These are phyloP conservation scores for Takifugu ocellatus DNA, from an alignment of 2,797 vertebrate species.

Conservation along the genomic window DNA sequence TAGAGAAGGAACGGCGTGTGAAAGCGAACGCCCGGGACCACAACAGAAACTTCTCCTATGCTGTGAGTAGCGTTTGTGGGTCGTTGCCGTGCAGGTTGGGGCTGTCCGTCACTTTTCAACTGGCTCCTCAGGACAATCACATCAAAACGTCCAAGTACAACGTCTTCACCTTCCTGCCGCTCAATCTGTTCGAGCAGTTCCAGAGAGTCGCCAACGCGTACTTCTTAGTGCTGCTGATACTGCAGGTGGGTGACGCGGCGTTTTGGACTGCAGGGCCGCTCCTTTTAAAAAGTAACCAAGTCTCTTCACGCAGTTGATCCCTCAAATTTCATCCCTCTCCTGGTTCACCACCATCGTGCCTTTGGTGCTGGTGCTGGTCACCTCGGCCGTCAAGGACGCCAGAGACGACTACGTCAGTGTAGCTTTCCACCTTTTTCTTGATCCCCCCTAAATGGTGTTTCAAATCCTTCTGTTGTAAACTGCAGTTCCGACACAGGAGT, in stretches of 20 bases:
- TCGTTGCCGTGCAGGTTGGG: too few relatives aligned
- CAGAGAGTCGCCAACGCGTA: constrained; percentile 84
- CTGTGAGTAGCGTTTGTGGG: constrained; percentile 70
- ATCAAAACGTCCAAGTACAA: constrained; percentile 88
- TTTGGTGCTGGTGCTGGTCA: constrained; percentile 83
- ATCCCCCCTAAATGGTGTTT: too few relatives aligned
- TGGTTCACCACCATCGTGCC: constrained; percentile 89
- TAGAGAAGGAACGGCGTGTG: constrained; percentile 82
- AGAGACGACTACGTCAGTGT: constrained; percentile 82
- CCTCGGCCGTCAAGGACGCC: constrained; percentile 86
- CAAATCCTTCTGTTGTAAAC: neutral
- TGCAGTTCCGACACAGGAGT: constrained; percentile 79
- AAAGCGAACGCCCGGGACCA: constrained; percentile 83
- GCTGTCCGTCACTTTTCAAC: constrained; percentile 3
- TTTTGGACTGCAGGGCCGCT: neutral
- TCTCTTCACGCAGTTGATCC: constrained; percentile 76
- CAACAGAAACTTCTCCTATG: constrained; percentile 82
- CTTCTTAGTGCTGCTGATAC: constrained; percentile 78
- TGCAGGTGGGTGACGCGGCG: constrained; percentile 65
- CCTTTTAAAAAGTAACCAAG: neutral
- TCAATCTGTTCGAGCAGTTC: constrained; percentile 90
- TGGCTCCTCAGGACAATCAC: constrained; percentile 77
- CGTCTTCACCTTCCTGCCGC: constrained; percentile 83
- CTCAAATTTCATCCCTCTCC: constrained; percentile 83
- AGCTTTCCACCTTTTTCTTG: neutral